phyloP scores from a whole-genome alignment of 2,113 vertebrate genomes.

The Platysternon megacephalum region DNA sequence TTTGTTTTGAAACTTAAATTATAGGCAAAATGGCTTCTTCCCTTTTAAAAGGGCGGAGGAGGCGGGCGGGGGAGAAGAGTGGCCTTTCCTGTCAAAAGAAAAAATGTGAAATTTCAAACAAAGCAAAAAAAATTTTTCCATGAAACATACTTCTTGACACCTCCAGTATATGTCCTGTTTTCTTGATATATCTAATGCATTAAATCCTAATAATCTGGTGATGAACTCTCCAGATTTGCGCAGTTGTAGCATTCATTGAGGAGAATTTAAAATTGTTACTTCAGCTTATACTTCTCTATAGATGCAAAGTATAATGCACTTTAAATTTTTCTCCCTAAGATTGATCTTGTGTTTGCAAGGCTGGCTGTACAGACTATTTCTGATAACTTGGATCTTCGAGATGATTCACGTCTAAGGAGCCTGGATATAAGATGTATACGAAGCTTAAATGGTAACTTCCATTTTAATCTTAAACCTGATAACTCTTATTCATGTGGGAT shows the following conservation, averaged over 20 bases:
- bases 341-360: slow-evolving; percentile 97
- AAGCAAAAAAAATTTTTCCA: background rate
- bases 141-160: background rate
- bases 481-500: background rate
- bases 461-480: background rate
- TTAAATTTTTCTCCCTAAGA: slow-evolving; percentile 77
- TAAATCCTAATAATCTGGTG: background rate
- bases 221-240: background rate
- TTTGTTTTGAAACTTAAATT: background rate
- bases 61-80: background rate
- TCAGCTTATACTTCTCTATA: background rate
- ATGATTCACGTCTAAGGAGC: slow-evolving; percentile 91
- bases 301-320: background rate
- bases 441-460: slow-evolving; percentile 91
- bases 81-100: background rate
- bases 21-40: background rate
- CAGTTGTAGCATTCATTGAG: background rate
- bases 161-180: background rate
- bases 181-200: background rate
- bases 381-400: slow-evolving; percentile 94
- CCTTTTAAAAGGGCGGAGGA: background rate
- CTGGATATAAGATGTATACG: slow-evolving; percentile 97
- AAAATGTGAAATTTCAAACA: background rate
- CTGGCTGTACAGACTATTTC: slow-evolving; percentile 90
- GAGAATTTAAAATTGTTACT: background rate